Evolutionary conservation across 2,888 invertebrate genomes (phyloP), one percentile per base, ranked within the genome.

Genomic region (Apotomis turbidana): DNA sequence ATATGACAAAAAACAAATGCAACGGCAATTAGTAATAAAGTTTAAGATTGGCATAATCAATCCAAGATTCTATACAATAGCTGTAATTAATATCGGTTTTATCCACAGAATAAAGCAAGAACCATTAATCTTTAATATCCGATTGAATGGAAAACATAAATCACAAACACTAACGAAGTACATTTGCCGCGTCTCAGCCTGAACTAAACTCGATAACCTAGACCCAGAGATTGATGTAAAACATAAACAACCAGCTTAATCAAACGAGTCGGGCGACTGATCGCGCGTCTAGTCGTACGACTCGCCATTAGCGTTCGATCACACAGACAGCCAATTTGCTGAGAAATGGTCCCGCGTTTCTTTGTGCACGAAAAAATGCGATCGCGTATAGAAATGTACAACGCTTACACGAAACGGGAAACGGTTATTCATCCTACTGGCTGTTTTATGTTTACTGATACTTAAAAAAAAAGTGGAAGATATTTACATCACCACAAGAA

Each of bases 281-380:
- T 59, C 58, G 15, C 12, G 36, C 44, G 6, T 52, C 58, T 49
- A 13, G 27, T 46, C 63, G 10, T 3, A 36, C 62, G 9, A 54
- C 51, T 6, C 44, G 58, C 72, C 63, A 72, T 72, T 72, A 72
- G 63, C 68, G 68, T 54, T 72, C 72, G 72, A 72, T 72, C 72
- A 72, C 62, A 72, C 38, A 68, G 72, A 72, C 72, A 72, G 68
- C 72, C 72, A 72, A 72, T 72, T 72, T 72, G 72, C 68, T 63
- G 72, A 72, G 72, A 68, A 72, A 72, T 72, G 62, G 72, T 46
- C 27, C 13, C 38, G 55, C 58, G 63, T 63, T 72, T 61, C 72
- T 72, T 72, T 72, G 72, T 72, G 68, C 46, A 38, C 8, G 64
- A 71, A 71, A 64, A 70, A 71, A 64, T 51, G 54, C 46, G 59